Percentiles rank a stretch among this genome's conserved stretches.
Evolutionary conservation across 2,888 invertebrate genomes (phyloP).

Genomic region (Leucania comma): DNA sequence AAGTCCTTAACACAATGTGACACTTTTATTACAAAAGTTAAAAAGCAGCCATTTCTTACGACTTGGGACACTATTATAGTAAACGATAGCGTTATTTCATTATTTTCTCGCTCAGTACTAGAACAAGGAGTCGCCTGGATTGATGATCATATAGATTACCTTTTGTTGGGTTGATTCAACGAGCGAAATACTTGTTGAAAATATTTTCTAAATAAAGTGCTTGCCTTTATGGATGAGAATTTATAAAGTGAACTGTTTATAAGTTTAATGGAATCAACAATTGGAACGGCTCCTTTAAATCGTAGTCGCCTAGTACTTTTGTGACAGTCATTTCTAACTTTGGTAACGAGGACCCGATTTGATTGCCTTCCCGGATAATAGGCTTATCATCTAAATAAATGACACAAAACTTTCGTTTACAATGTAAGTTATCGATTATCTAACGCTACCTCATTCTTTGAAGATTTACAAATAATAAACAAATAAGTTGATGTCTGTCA

Average conservation of each 20-base stretch:
- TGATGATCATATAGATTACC: slow-evolving; percentile 51
- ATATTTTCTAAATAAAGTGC: slow-evolving; percentile 33
- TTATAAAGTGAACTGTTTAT: slow-evolving; percentile 20
- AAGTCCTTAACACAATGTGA: slow-evolving; percentile 15
- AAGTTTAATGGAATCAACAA: slow-evolving; percentile 19
- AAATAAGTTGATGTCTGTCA: slow-evolving; percentile 5
- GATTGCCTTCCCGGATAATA: slow-evolving; percentile 25
- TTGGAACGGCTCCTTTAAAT: not conserved
- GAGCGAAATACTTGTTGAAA: slow-evolving; percentile 39
- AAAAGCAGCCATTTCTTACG: slow-evolving; percentile 26
- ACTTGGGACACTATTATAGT: slow-evolving; percentile 17
- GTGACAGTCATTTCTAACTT: slow-evolving; percentile 19
- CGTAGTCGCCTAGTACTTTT: slow-evolving; percentile 29
- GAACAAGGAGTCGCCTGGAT: slow-evolving; percentile 15
- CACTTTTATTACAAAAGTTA: slow-evolving; percentile 38
- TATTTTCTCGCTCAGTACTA: slow-evolving; percentile 25
- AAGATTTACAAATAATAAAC: slow-evolving; percentile 23
- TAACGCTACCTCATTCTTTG: slow-evolving; percentile 3
- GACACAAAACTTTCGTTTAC: slow-evolving; percentile 16
- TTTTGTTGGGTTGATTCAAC: slow-evolving; percentile 35
- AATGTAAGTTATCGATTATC: slow-evolving; percentile 9
- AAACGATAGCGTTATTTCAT: slow-evolving; percentile 45
- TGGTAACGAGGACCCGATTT: slow-evolving; percentile 12
- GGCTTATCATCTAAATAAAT: slow-evolving; percentile 20
- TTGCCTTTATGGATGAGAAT: slow-evolving; percentile 11